phyloP scores from a whole-genome alignment of 1,140 invertebrate species.

The Batillaria attramentaria region DNA sequence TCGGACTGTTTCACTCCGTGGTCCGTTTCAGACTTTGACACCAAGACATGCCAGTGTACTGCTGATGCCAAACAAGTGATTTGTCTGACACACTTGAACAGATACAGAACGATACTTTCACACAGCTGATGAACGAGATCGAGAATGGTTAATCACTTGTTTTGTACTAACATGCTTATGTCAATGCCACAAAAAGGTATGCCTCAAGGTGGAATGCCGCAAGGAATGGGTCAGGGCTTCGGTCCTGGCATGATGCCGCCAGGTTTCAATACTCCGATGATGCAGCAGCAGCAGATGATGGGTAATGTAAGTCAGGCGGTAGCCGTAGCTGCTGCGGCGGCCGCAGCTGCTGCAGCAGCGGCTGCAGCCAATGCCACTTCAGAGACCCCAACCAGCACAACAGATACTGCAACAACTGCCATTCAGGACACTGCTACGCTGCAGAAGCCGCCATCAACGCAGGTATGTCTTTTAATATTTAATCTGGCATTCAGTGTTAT shows the following conservation, averaged over 20 bases:
- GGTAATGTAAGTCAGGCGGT: conserved; percentile 31
- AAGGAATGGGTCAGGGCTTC: conserved; percentile 50
- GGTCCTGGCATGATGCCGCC: conserved; percentile 73
- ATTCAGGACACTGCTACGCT: conserved; percentile 37
- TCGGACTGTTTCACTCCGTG: no score
- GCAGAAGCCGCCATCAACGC: conserved; percentile 42
- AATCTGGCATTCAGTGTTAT: no score
- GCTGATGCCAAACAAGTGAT: no score
- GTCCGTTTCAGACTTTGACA: no score
- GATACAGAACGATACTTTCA: no score
- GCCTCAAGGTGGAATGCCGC: conserved; percentile 21
- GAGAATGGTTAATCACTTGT: no score
- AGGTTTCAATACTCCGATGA: conserved; percentile 75
- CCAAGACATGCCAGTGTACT: no score
- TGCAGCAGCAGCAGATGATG: conserved; percentile 63
- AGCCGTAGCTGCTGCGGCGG: conserved; percentile 27
- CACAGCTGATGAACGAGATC: no score
- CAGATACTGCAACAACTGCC: conserved; percentile 41
- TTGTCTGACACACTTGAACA: no score
- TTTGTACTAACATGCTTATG: no score
- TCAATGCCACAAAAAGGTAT: background rate
- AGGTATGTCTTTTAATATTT: no score
- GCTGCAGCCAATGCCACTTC: conserved; percentile 37
- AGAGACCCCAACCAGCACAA: conserved; percentile 25
- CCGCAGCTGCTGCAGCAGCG: conserved; percentile 44